Conservation (phyloP, 2,113 vertebrate genomes). For the Glareola pratincola region DNA sequence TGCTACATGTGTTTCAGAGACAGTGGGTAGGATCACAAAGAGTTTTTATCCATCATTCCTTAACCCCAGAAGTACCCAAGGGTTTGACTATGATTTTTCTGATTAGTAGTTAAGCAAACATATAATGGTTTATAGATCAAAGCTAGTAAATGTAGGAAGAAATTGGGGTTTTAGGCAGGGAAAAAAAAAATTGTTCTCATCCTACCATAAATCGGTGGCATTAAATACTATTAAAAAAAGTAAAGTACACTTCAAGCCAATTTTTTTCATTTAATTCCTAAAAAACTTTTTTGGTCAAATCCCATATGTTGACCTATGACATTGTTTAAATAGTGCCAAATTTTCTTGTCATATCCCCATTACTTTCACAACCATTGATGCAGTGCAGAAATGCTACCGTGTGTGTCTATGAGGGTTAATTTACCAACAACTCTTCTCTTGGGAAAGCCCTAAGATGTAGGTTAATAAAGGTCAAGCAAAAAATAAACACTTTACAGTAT, state of each 20-base stretch:
- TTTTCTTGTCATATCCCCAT: constrained; percentile 84
- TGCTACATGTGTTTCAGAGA: not conserved
- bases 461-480: constrained; percentile 98
- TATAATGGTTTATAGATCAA: constrained; percentile 20
- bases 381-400: constrained; percentile 79
- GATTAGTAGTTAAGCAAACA: constrained; percentile 39
- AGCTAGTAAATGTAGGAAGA: constrained; percentile 22
- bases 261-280: constrained; percentile 64
- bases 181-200: not conserved
- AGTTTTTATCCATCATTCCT: constrained; percentile 3
- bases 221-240: constrained; percentile 55
- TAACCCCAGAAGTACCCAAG: not conserved
- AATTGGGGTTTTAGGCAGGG: not conserved
- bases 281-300: constrained; percentile 67
- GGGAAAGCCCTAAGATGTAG: constrained; percentile 88
- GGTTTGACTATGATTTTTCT: constrained; percentile 20
- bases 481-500: constrained; percentile 98
- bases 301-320: constrained; percentile 77
- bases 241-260: constrained; percentile 32
- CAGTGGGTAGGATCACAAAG: not conserved
- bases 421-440: constrained; percentile 82
- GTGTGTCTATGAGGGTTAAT: constrained; percentile 83
- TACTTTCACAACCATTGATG: constrained; percentile 77
- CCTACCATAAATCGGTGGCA: not conserved
- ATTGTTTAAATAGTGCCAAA: constrained; percentile 78